Percentiles rank a stretch among this genome's conserved stretches.
These are phyloP conservation scores for Drosophila bocki DNA, from an alignment of 1,140 invertebrate species.

Conservation along the genomic window DNA sequence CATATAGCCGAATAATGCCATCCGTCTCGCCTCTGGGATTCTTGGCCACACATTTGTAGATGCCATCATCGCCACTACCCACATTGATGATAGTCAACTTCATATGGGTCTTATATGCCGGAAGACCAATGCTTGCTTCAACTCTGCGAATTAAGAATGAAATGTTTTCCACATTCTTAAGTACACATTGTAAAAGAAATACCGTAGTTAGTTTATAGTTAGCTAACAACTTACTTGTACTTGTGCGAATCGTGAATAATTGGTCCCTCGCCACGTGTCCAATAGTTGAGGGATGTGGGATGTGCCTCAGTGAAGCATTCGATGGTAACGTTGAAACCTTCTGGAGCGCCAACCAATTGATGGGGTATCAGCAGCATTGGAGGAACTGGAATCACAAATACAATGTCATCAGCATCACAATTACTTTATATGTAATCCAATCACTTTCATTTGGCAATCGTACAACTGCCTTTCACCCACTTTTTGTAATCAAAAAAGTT, in stretches of 20 bases:
- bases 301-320: conserved; percentile 96
- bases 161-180: neutral
- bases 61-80: conserved; percentile 92
- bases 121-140: conserved; percentile 89
- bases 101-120: conserved; percentile 94
- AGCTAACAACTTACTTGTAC: conserved; percentile 87
- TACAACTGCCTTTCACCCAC: neutral
- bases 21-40: conserved; percentile 96
- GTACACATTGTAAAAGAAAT: neutral
- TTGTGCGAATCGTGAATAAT: conserved; percentile 95
- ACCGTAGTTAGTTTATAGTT: neutral
- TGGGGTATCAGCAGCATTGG: conserved; percentile 84
- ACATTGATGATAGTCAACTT: conserved; percentile 91
- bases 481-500: conserved; percentile 41
- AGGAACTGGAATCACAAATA: conserved; percentile 58
- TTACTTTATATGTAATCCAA: neutral
- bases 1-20: conserved; percentile 94
- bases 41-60: conserved; percentile 95
- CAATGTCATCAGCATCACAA: neutral
- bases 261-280: conserved; percentile 94
- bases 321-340: conserved; percentile 92
- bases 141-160: conserved; percentile 73
- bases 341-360: conserved; percentile 90
- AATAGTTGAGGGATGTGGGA: conserved; percentile 96
- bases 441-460: conserved; percentile 3